Evolutionary conservation across 1,140 invertebrate genomes (phyloP), one percentile per base, ranked within the genome.

Genomic region (Rhynchophorus ferrugineus): DNA sequence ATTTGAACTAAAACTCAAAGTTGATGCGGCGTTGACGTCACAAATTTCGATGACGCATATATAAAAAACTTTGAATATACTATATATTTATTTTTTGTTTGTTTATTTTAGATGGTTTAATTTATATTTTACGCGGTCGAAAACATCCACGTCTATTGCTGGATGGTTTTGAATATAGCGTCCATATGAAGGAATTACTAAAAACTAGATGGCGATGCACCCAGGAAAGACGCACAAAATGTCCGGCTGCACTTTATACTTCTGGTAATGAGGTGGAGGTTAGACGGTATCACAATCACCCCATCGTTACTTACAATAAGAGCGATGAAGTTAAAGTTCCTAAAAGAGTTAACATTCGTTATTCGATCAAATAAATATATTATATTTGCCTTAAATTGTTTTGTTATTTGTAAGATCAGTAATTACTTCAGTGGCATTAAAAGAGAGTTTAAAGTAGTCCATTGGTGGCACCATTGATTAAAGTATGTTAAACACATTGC

Each of bases 181-280:
- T 57, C 7, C 53, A 63, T 37, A 55, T 50, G 34, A 48, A 60
- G 34, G 45, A 55, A 24, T 16, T 19, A 3, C 34, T 37, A 20
- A 53, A 52, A 33, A 62, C 58, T n/a, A 48, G 59, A 38, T 62
- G 61, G 61, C 44, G 53, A 14, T 62, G 61, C 44, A 54, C 45
- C 8, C 41, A 54, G 18, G 51, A 58, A 34, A 41, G 21, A 19
- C 59, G 44, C 37, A 53, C 42, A 9, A 61, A 60, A 37, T 62
- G 61, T 37, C 36, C 38, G 6, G 49, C 55, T 8, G 41, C 22
- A 5, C 20, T 62, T 8, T 53, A 55, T 18, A 59, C 53, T 6
- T 42, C 29, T 3, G 58, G 60, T 1, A 58, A 55, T 11, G 38
- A 19, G 2, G 48, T 62, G 20, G 50, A 55, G 16, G 41, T 60